Base-by-base conservation (phyloP, 2,888 invertebrate species). In the Cheilosia variabilis region DNA sequence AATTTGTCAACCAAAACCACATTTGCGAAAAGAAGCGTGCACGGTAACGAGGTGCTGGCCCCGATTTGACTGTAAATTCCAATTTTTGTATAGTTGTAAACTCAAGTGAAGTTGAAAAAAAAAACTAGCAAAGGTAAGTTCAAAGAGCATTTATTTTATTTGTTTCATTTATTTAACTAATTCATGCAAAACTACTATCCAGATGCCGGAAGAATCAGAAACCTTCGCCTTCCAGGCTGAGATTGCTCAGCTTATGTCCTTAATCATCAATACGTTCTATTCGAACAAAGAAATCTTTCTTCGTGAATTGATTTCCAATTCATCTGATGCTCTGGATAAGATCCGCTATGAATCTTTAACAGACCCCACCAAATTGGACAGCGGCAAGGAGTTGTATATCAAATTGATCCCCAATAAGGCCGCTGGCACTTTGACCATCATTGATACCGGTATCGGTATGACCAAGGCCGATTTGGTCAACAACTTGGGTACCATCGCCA, bases 241-340 rank as follows among this genome's bases (percentile, higher is more conserved):
- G 93, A 99, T 99, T 92, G 98, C 98, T 90, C 97, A 97, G 95
- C 95, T 99, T 93, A 98, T 99, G 98, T 97, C 97, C 89, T 94
- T 99, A 93, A 99, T 99, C 95, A 99, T 99, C 95, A 99, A 99
- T 95, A 99, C 99, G 62, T 99, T 99, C 94, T 99, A 99, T 93
- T 98, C 98, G 0, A 98, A 99, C 95, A 99, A 99, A 93, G 99
- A 99, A 93, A 98, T 99, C 91, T 99, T 99, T 93, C 95, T 99
- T 71, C 94, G 98, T 93, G 98, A 99, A 93, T 94, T 99, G 94
- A 98, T 99, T 91, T 99, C 98, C 19, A 99, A 99, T 93, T 96
- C 98, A 0, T 98, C 98, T 58, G 99, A 99, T 94, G 96, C 96
- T 63, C 92, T 96, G 91, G 96, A 96, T 92, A 96, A 96, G 90